Conservation (phyloP, 2,888 invertebrate genomes). For the Drosophila incognita region DNA sequence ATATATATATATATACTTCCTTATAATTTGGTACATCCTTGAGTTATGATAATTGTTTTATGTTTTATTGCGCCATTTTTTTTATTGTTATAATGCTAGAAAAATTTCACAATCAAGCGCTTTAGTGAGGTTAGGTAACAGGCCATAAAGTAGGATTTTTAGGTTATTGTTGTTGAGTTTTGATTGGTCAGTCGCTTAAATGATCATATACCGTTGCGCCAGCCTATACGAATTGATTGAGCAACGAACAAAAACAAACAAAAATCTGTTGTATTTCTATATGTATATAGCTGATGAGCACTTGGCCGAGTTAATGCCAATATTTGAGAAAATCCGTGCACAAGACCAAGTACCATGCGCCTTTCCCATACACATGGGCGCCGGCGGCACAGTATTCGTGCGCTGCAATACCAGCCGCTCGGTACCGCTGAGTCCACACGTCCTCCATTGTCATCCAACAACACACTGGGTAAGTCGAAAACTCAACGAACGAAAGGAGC, state of each 20-base stretch:
- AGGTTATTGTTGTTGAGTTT: conserved; percentile 32
- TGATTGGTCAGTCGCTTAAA: conserved; percentile 70
- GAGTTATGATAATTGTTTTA: conserved; percentile 23
- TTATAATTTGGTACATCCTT: conserved; percentile 40
- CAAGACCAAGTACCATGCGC: conserved; percentile 96
- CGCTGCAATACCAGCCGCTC: conserved; percentile 88
- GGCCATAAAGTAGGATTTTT: conserved; percentile 21
- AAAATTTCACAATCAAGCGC: conserved; percentile 23
- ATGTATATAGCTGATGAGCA: conserved; percentile 92
- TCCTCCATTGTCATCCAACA: conserved; percentile 88
- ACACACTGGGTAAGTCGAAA: conserved; percentile 87
- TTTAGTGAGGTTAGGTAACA: conserved; percentile 44
- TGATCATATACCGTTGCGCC: conserved; percentile 82
- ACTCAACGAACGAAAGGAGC: conserved; percentile 9
- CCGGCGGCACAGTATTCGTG: conserved; percentile 88
- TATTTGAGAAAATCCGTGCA: conserved; percentile 96
- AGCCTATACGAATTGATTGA: conserved; percentile 22
- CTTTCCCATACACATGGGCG: conserved; percentile 94
- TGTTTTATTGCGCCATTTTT: conserved; percentile 37
- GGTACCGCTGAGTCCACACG: conserved; percentile 88
- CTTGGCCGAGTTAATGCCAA: conserved; percentile 97
- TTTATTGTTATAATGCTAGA: conserved; percentile 44
- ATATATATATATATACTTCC: conserved; percentile 26
- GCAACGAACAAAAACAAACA: conserved; percentile 12
- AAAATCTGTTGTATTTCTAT: conserved; percentile 42